Evolutionary conservation across 1,140 invertebrate species (phyloP), one percentile per base, ranked within the genome.

Genomic region (Druon quercuslanigerum): DNA sequence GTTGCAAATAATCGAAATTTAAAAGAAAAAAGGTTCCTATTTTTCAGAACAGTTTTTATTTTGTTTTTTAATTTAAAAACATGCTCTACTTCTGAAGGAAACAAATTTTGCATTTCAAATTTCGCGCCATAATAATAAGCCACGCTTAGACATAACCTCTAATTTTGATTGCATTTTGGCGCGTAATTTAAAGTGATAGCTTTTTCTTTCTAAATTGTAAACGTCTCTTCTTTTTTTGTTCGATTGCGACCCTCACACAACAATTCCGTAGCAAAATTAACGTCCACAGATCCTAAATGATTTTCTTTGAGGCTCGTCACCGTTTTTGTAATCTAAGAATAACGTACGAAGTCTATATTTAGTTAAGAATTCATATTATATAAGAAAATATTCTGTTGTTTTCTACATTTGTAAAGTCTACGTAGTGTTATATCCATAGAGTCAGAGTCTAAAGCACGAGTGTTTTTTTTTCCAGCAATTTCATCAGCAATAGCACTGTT

Each of bases 371-470:
- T 83, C 79, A 83, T 83, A 51, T 82, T 83, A 81, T 83, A 85
- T 83, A 82, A 79, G 71, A 82, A 33, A 71, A 75, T 82, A 83
- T 84, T 87, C 80, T 82, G 73, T 87, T 87, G 83, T 90, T 90
- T 87, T 85, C 70, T 85, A 85, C 84, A 87, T 84, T 66, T 89
- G 82, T 83, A 90, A 90, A 90, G 86, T 91, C 83, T 91, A 90
- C 85, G 84, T 87, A 87, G 86, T 84, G 87, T 89, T 89, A 83
- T 75, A 80, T 84, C 83, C 79, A 83, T 84, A 84, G 70, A 80
- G 71, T 81, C 71, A 81, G 82, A 80, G 79, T 78, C 72, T 82
- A 82, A 79, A 72, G 50, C 71, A 52, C 50, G 71, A 72, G 46
- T 52, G 51, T 54, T 52, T 50, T 52, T 72, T 52, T 71, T 33